These are phyloP conservation scores for Amphiprion ocellaris DNA, from an alignment of 2,113 vertebrate genomes.

Conservation along the genomic window DNA sequence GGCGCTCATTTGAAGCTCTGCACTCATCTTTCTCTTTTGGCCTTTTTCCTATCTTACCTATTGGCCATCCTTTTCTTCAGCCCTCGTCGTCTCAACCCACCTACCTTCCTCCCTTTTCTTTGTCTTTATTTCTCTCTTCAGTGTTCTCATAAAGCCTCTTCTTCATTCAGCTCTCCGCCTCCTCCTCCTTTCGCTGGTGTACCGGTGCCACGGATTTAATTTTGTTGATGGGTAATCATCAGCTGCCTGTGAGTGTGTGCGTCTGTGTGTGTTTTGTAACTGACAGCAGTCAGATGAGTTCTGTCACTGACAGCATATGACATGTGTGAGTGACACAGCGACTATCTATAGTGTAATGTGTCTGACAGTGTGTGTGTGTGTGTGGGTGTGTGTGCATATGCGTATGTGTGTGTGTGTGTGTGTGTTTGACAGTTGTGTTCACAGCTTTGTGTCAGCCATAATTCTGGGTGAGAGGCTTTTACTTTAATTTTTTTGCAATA, in stretches of 20 bases:
- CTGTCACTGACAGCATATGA: conserved; percentile 59
- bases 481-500: background rate
- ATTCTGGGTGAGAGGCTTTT: conserved; percentile 13
- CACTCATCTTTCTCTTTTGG: conserved; percentile 18
- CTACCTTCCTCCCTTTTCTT: conserved; percentile 5
- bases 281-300: conserved; percentile 58
- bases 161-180: conserved; percentile 11
- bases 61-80: conserved; percentile 47
- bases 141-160: conserved; percentile 3
- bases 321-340: conserved; percentile 58
- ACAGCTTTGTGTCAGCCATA: conserved; percentile 26
- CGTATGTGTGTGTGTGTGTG: background rate
- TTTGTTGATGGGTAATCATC: conserved; percentile 20
- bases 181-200: conserved; percentile 23
- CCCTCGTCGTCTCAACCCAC: conserved; percentile 18
- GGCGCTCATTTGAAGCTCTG: conserved; percentile 62
- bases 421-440: conserved; percentile 21
- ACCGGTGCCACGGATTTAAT: conserved; percentile 2
- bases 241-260: background rate
- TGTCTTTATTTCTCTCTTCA: conserved; percentile 17
- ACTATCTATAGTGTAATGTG: conserved; percentile 39
- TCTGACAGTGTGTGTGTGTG: background rate
- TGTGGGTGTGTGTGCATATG: background rate
- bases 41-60: conserved; percentile 33
- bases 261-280: background rate